Conservation (phyloP, 1,140 invertebrate genomes). For the Caenorhabditis brenneri region DNA sequence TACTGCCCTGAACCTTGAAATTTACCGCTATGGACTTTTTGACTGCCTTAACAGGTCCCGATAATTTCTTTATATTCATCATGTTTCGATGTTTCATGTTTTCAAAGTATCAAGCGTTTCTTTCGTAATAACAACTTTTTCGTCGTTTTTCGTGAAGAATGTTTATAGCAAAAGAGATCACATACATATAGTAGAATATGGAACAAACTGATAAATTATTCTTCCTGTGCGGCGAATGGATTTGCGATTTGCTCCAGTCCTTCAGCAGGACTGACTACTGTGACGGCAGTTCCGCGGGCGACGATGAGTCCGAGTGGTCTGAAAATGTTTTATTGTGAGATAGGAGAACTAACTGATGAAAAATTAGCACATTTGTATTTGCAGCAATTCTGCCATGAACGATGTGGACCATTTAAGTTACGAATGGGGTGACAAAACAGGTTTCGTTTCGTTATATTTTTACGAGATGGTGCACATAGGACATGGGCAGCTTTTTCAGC, state of each 20-base stretch:
- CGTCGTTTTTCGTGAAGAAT: background rate
- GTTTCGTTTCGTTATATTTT: too few species aligned
- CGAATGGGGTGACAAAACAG: too few species aligned
- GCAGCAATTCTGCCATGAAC: too few species aligned
- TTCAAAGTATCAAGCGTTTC: constrained; percentile 1
- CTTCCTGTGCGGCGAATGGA: constrained; percentile 80
- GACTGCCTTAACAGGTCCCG: background rate
- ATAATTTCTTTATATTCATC: constrained; percentile 55
- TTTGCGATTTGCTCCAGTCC: constrained; percentile 98
- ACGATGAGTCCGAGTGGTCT: constrained; percentile 85
- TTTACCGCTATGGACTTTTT: constrained; percentile 30
- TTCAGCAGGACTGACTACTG: constrained; percentile 92
- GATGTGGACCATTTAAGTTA: too few species aligned
- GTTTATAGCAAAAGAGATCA: constrained; percentile 35
- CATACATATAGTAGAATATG: background rate
- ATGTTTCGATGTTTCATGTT: constrained; percentile 69
- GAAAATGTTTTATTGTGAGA: background rate
- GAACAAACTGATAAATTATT: background rate
- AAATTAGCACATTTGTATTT: too few species aligned
- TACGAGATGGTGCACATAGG: too few species aligned
- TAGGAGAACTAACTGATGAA: too few species aligned
- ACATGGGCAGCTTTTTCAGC: too few species aligned
- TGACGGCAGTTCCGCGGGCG: constrained; percentile 83
- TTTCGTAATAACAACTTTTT: constrained; percentile 29
- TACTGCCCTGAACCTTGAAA: constrained; percentile 26